phyloP scores from a whole-genome alignment of 2,797 vertebrate genomes.

The Emydoidea blandingii region DNA sequence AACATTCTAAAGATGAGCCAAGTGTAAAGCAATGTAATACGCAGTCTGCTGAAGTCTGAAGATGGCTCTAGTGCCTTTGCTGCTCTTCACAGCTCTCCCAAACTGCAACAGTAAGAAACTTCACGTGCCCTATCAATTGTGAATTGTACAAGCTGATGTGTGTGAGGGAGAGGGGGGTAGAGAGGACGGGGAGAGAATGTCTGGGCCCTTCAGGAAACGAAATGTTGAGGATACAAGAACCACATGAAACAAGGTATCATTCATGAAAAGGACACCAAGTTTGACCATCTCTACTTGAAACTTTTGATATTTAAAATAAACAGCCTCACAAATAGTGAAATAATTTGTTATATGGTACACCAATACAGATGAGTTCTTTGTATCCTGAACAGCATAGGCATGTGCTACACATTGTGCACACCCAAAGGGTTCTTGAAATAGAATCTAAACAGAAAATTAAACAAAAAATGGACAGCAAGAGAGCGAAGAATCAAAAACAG shows the following conservation, averaged over 20 bases:
- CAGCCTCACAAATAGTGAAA: neutral
- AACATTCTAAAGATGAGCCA: neutral
- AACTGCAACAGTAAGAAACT: neutral
- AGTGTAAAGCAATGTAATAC: neutral
- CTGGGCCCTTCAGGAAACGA: neutral
- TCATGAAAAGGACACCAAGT: neutral
- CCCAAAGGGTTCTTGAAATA: neutral
- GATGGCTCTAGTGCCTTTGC: neutral
- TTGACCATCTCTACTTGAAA: neutral
- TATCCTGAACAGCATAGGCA: neutral
- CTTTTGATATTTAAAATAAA: neutral
- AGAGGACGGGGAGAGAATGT: rapidly evolving
- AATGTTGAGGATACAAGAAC: neutral
- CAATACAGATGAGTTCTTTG: neutral
- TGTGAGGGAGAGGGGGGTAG: rapidly evolving
- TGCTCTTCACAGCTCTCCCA: neutral
- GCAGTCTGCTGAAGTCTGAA: neutral
- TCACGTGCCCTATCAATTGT: neutral
- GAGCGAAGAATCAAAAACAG: neutral
- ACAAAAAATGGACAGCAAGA: neutral
- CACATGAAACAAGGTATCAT: neutral
- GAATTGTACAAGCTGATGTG: neutral
- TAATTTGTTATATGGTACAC: neutral
- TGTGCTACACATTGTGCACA: neutral
- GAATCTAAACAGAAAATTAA: neutral